A percentile compares a stretch with the other conserved stretches of the same genome.
These are phyloP conservation scores for Nannospalax galili DNA, from an alignment of 2,113 vertebrate genomes.

Conservation along the genomic window DNA sequence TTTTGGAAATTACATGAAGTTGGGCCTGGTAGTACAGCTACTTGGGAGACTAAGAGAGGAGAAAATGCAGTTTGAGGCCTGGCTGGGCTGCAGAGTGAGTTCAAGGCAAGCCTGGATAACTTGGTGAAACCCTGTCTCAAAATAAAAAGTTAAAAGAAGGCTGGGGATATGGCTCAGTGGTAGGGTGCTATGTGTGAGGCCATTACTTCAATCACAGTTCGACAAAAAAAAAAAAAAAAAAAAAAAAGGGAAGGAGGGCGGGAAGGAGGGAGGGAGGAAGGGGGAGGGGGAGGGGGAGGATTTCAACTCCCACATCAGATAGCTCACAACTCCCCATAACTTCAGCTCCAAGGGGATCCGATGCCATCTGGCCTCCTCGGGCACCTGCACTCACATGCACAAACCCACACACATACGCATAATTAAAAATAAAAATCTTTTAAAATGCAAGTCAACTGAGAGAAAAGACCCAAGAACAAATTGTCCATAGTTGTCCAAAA, in stretches of 20 bases:
- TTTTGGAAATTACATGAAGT: background rate
- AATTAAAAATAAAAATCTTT: too few relatives aligned
- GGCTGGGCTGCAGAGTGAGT: background rate
- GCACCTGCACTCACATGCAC: background rate
- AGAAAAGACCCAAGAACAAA: constrained; percentile 6
- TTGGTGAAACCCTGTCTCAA: too few relatives aligned
- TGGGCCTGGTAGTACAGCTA: background rate
- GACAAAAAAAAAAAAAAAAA: background rate
- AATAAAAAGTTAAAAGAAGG: background rate
- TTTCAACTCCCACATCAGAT: background rate
- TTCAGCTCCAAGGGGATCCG: background rate
- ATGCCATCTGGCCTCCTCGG: background rate
- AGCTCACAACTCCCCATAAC: background rate
- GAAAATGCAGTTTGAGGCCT: background rate
- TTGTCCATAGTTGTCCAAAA: background rate
- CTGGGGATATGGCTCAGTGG: background rate
- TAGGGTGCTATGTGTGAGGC: background rate
- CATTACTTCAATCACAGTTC: background rate
- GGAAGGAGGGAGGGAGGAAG: too few relatives aligned
- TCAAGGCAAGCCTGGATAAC: too few relatives aligned
- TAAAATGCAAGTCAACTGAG: background rate
- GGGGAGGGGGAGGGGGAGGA: too few relatives aligned
- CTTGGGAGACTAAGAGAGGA: background rate
- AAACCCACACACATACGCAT: too few relatives aligned
- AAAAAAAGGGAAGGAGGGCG: too few relatives aligned